These are phyloP conservation scores for Dasypus novemcinctus DNA, from an alignment of 2,113 vertebrate species.

Conservation along the genomic window DNA sequence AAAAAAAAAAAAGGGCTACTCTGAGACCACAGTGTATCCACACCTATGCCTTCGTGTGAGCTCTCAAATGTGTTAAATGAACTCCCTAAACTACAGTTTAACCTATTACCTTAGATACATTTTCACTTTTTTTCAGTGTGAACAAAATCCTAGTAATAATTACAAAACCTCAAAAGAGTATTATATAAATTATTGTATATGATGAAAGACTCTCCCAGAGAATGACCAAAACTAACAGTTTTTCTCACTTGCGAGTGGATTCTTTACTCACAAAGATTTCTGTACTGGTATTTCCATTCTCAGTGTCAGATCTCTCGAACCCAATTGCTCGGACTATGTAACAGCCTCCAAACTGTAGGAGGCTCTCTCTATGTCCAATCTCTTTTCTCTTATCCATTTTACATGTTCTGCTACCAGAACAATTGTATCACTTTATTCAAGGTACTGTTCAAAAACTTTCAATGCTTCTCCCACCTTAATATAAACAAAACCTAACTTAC, in stretches of 20 bases:
- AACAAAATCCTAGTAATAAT: background rate
- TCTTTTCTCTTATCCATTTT: background rate
- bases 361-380: background rate
- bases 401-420: background rate
- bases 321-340: background rate
- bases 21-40: background rate
- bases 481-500: background rate
- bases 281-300: background rate
- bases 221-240: background rate
- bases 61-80: background rate
- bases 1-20: background rate
- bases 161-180: background rate
- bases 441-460: background rate
- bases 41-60: background rate
- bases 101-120: background rate
- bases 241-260: background rate
- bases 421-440: background rate
- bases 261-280: constrained; percentile 1
- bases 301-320: background rate
- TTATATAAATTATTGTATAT: background rate
- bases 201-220: background rate
- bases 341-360: background rate
- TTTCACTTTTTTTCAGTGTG: background rate
- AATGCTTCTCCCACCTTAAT: background rate
- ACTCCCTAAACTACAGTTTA: background rate